Percentiles rank a stretch among this genome's conserved stretches.
Conservation (phyloP, 2,888 invertebrate species). For the Lithophane leautieri region DNA sequence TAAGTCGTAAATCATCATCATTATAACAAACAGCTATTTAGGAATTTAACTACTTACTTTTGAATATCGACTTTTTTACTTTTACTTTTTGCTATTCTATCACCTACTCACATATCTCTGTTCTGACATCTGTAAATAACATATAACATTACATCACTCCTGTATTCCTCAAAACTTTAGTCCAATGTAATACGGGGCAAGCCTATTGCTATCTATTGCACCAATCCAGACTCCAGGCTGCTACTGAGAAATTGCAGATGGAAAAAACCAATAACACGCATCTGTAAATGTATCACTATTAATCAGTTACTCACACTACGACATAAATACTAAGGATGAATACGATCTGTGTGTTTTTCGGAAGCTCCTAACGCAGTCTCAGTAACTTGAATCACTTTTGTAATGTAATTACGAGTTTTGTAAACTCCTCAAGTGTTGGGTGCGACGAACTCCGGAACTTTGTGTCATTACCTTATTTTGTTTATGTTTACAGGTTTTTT, state of each 20-base stretch:
- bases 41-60: background rate
- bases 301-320: no score
- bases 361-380: conserved; percentile 5
- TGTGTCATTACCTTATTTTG: conserved; percentile 40
- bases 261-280: no score
- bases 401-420: conserved; percentile 61
- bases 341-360: background rate
- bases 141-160: no score
- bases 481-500: conserved; percentile 29
- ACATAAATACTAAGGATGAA: no score
- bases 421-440: conserved; percentile 52
- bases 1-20: background rate
- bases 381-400: conserved; percentile 54
- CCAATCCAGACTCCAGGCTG: no score
- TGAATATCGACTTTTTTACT: no score
- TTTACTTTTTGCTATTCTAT: background rate
- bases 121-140: background rate
- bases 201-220: no score
- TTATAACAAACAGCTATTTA: background rate
- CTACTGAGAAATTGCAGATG: no score
- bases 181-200: no score
- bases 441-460: conserved; percentile 44
- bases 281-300: no score
- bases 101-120: background rate
- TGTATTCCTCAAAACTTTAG: no score